A percentile compares a stretch with the other conserved stretches of the same genome.
These are phyloP conservation scores for Drosophila siamana DNA, from an alignment of 2,888 invertebrate genomes.

Conservation along the genomic window DNA sequence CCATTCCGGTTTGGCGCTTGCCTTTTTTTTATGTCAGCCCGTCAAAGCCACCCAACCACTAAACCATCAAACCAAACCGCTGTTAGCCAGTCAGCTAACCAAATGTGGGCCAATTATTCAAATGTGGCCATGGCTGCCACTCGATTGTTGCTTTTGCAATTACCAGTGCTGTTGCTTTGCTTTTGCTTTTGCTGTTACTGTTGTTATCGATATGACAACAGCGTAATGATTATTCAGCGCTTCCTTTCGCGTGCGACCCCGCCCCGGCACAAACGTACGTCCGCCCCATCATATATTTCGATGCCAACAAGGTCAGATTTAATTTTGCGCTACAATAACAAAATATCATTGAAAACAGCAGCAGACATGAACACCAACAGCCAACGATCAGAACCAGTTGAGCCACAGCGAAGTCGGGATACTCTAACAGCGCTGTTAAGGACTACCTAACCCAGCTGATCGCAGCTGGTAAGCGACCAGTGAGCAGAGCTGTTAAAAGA, in stretches of 20 bases:
- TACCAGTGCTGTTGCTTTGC: slow-evolving; percentile 18
- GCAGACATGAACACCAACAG: slow-evolving; percentile 1
- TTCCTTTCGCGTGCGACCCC: slow-evolving; percentile 71
- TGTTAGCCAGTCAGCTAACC: slow-evolving; percentile 31
- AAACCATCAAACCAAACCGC: slow-evolving; percentile 10
- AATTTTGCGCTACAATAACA: slow-evolving; percentile 58
- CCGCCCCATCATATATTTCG: slow-evolving; percentile 51
- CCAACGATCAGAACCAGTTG: not conserved
- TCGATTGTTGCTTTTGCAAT: slow-evolving; percentile 10
- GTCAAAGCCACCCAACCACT: slow-evolving; percentile 2
- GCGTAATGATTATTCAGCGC: slow-evolving; percentile 70
- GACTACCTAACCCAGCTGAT: not conserved
- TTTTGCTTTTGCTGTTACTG: slow-evolving; percentile 25
- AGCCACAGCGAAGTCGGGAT: slow-evolving; percentile 27
- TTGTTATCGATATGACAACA: slow-evolving; percentile 65
- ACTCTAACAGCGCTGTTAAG: slow-evolving; percentile 33
- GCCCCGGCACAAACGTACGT: slow-evolving; percentile 25
- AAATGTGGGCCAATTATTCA: slow-evolving; percentile 64
- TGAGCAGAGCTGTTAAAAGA: not conserved
- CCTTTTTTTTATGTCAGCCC: slow-evolving; percentile 70
- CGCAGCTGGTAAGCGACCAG: too few relatives aligned
- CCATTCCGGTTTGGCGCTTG: slow-evolving; percentile 69
- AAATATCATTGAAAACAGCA: slow-evolving; percentile 38
- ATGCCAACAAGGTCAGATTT: slow-evolving; percentile 78
- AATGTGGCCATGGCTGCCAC: slow-evolving; percentile 31